Evolutionary conservation across 2,888 invertebrate species (phyloP).

Genomic region (Drosophila melanosoma): DNA sequence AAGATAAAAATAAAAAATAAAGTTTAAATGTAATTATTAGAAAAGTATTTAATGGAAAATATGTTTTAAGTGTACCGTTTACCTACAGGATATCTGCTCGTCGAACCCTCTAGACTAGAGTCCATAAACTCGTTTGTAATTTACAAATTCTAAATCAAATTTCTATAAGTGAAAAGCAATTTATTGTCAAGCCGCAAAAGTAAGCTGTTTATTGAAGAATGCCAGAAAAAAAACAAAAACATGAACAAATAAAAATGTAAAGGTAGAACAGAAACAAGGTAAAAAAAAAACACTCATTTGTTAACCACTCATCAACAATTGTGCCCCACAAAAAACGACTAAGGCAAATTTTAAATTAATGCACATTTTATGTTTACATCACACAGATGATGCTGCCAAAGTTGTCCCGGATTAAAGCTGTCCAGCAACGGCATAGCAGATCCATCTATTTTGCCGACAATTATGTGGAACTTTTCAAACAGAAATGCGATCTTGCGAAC

Average conservation of each 20-base stretch:
- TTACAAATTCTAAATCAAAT: conserved; percentile 14
- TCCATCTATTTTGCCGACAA: conserved; percentile 42
- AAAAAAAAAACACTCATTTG: neutral
- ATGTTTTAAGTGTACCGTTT: neutral
- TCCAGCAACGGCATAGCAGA: conserved; percentile 36
- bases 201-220: conserved; percentile 71
- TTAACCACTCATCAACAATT: neutral
- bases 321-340: neutral
- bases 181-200: conserved; percentile 58
- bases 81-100: neutral
- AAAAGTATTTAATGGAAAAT: neutral
- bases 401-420: conserved; percentile 26
- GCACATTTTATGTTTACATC: neutral
- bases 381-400: neutral
- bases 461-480: conserved; percentile 22
- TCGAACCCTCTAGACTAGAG: too few species aligned
- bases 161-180: conserved; percentile 60
- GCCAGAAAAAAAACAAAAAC: conserved; percentile 10
- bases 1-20: neutral
- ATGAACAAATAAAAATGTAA: conserved; percentile 13
- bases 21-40: neutral
- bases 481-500: conserved; percentile 8
- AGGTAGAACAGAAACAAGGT: neutral
- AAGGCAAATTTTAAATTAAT: neutral
- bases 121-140: neutral